Conservation (phyloP, 2,888 invertebrate species). For the Arge pagana region DNA sequence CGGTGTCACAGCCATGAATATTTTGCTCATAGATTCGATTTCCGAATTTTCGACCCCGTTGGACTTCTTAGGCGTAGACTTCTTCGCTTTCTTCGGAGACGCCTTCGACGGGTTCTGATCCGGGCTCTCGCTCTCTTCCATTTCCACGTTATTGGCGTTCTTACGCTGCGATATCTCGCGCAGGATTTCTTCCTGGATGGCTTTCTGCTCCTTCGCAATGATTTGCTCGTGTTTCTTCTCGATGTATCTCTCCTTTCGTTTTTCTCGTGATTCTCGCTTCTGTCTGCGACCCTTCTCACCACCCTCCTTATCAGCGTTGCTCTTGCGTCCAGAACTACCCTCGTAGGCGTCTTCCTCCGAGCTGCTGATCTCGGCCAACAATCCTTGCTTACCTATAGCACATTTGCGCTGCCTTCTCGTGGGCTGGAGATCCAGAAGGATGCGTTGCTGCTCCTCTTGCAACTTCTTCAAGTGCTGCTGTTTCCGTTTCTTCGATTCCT, state of each 20-base stretch:
- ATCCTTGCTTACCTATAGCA: conserved; percentile 78
- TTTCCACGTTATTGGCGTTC: conserved; percentile 16
- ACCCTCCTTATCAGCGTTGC: conserved; percentile 40
- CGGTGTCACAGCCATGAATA: not conserved
- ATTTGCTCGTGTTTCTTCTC: conserved; percentile 55
- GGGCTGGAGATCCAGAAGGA: conserved; percentile 47
- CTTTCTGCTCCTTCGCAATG: conserved; percentile 55
- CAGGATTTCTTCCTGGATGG: conserved; percentile 53
- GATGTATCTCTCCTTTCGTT: conserved; percentile 51
- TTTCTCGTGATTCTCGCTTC: conserved; percentile 50
- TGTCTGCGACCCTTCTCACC: conserved; percentile 37
- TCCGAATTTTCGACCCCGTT: too few species aligned
- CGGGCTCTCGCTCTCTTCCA: too few species aligned
- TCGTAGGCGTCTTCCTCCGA: conserved; percentile 49
- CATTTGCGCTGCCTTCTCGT: conserved; percentile 69
- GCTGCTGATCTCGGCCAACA: conserved; percentile 70
- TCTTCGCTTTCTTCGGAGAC: conserved; percentile 20
- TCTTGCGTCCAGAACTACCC: conserved; percentile 31
- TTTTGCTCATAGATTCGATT: not conserved
- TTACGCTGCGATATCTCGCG: conserved; percentile 35
- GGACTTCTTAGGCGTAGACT: conserved; percentile 17
- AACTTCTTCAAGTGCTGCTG: conserved; percentile 47
- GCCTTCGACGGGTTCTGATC: too few species aligned
- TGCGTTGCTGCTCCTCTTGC: conserved; percentile 43
- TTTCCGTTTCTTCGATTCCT: conserved; percentile 52